These are phyloP conservation scores for Cydia splendana DNA, from an alignment of 1,140 invertebrate species.

Conservation along the genomic window DNA sequence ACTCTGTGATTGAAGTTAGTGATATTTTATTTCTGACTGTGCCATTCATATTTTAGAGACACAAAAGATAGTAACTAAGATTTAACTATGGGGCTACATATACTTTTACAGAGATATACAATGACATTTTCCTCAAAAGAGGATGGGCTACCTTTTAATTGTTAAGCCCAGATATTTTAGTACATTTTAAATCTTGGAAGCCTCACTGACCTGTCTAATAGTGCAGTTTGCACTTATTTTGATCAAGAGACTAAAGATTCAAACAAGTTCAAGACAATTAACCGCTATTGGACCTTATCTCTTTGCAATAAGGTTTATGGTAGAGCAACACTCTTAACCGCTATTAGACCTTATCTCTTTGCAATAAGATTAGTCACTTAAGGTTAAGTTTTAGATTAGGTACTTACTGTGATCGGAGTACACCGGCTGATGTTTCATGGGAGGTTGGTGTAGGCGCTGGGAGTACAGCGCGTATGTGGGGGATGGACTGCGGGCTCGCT, in stretches of 20 bases:
- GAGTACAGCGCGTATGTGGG: constrained; percentile 78
- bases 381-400: no score
- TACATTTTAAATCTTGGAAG: no score
- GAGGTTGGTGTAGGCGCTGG: constrained; percentile 71
- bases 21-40: no score
- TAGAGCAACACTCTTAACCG: background rate
- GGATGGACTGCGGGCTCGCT: constrained; percentile 80
- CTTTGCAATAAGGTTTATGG: background rate
- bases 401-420: constrained; percentile 75
- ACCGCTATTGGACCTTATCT: background rate
- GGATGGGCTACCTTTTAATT: no score
- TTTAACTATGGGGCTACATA: no score
- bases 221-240: background rate
- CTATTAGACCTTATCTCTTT: background rate
- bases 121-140: no score
- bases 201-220: background rate
- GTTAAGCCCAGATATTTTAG: no score
- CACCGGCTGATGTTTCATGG: constrained; percentile 71
- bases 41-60: no score
- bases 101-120: no score
- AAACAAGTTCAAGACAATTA: background rate
- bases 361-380: background rate
- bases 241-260: background rate
- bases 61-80: no score
- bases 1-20: no score